These are phyloP conservation scores for Erpornis zantholeuca DNA, from an alignment of 2,113 vertebrate genomes.

Conservation along the genomic window DNA sequence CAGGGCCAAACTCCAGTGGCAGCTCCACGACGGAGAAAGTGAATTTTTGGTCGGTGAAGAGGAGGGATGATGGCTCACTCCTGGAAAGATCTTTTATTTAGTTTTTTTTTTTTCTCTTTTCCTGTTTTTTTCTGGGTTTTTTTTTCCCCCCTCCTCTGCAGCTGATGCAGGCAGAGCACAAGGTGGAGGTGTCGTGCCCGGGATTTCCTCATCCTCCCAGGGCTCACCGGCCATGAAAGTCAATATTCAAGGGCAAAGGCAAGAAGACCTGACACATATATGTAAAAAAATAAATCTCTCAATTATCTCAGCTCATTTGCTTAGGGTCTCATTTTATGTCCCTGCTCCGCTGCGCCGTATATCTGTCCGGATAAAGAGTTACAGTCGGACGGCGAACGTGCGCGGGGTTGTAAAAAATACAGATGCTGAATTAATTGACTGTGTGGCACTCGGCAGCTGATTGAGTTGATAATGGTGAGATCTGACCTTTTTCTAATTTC, in stretches of 20 bases:
- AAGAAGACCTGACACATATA: constrained; percentile 80
- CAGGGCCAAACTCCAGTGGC: neutral
- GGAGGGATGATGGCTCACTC: neutral
- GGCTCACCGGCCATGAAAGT: constrained; percentile 78
- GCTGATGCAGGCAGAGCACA: neutral
- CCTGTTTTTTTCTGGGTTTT: fast-evolving
- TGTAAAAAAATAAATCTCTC: constrained; percentile 93
- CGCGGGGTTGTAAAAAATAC: constrained; percentile 94
- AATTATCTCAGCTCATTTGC: constrained; percentile 93
- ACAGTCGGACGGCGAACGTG: constrained; percentile 81
- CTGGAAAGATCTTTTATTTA: neutral
- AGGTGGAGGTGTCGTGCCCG: neutral
- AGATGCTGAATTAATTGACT: constrained; percentile 99
- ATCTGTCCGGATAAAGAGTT: constrained; percentile 90
- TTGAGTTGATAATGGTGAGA: constrained; percentile 86
- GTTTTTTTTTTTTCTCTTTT: too few species aligned
- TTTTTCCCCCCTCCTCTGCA: fast-evolving
- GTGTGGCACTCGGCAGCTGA: constrained; percentile 88
- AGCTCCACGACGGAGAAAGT: fast-evolving
- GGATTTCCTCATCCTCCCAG: neutral
- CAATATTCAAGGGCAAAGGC: constrained; percentile 87
- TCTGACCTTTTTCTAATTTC: constrained; percentile 91
- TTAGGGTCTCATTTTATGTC: constrained; percentile 89
- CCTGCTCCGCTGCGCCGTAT: constrained; percentile 81
- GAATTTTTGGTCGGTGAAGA: neutral